Percentiles rank a stretch among this genome's conserved stretches.
Conservation (phyloP, 2,113 vertebrate species). For the Pyxicephalus adspersus region DNA sequence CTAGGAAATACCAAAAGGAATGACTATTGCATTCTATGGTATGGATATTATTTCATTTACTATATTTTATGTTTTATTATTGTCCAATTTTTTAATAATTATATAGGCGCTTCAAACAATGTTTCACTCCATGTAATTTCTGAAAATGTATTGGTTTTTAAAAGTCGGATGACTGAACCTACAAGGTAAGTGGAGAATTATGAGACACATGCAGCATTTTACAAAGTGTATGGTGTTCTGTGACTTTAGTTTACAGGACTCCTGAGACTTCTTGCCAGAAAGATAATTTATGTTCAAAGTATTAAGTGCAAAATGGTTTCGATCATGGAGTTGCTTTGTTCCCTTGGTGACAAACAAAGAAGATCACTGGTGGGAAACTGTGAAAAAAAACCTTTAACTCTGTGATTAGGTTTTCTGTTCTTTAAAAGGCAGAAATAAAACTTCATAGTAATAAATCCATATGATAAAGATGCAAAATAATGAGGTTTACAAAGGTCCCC, state of each 20-base stretch:
- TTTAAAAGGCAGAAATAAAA: background rate
- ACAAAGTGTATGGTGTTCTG: slow-evolving; percentile 11
- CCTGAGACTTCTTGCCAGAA: slow-evolving; percentile 37
- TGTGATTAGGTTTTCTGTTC: background rate
- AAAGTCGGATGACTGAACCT: slow-evolving; percentile 9
- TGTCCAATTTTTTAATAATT: background rate
- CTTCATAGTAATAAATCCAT: background rate
- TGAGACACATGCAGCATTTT: slow-evolving; percentile 25
- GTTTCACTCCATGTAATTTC: background rate
- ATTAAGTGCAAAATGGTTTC: slow-evolving; percentile 45
- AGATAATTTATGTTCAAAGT: slow-evolving; percentile 38
- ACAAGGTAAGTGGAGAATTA: slow-evolving; percentile 31
- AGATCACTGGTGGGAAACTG: background rate
- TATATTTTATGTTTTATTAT: slow-evolving; percentile 6
- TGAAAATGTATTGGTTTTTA: slow-evolving; percentile 22
- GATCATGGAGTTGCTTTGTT: slow-evolving; percentile 18
- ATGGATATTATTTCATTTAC: background rate
- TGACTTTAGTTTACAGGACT: slow-evolving; percentile 26
- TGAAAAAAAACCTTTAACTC: background rate
- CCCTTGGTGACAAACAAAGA: slow-evolving; percentile 47
- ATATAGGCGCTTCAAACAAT: background rate
- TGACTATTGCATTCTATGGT: no score
- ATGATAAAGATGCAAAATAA: background rate
- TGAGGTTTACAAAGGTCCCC: background rate
- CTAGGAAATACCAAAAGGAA: no score